Evolutionary conservation across 2,797 vertebrate genomes (phyloP).

Genomic region (Periophthalmus magnuspinnatus): DNA sequence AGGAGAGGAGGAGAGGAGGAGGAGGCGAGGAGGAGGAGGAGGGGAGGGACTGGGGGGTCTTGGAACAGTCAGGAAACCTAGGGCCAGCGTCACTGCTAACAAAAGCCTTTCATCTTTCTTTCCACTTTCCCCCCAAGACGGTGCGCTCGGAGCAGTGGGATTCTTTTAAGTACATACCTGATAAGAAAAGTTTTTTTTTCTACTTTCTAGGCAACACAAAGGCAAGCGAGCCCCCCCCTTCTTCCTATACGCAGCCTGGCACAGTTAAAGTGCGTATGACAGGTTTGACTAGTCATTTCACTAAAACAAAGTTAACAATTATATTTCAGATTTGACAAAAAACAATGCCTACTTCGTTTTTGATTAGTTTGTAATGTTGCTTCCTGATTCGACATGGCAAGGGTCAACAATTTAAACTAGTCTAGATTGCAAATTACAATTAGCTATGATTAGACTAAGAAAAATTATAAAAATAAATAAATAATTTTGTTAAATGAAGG

Average conservation of each 20-base stretch:
- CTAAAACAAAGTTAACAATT: no score
- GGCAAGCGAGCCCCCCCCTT: conserved; percentile 84
- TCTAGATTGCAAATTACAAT: no score
- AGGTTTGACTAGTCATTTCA: no score
- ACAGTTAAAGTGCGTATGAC: conserved; percentile 9
- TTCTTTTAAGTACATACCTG: conserved; percentile 93
- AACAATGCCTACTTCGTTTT: no score
- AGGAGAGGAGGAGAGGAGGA: conserved; percentile 21
- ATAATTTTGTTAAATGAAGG: no score
- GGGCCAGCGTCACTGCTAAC: conserved; percentile 87
- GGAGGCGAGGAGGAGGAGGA: conserved; percentile 52
- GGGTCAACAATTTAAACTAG: no score
- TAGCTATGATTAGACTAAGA: no score
- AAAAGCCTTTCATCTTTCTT: conserved; percentile 94
- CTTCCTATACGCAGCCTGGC: conserved; percentile 48
- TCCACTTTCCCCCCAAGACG: conserved; percentile 81
- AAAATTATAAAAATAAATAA: no score
- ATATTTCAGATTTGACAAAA: no score
- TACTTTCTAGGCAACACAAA: conserved; percentile 72
- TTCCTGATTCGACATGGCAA: no score
- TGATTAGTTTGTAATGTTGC: no score
- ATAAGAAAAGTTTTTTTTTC: conserved; percentile 83
- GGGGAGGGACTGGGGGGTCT: conserved; percentile 59
- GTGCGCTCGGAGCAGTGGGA: conserved; percentile 82
- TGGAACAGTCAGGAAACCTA: conserved; percentile 89